phyloP scores from a whole-genome alignment of 1,140 invertebrate genomes.

The Drosophila eugracilis region DNA sequence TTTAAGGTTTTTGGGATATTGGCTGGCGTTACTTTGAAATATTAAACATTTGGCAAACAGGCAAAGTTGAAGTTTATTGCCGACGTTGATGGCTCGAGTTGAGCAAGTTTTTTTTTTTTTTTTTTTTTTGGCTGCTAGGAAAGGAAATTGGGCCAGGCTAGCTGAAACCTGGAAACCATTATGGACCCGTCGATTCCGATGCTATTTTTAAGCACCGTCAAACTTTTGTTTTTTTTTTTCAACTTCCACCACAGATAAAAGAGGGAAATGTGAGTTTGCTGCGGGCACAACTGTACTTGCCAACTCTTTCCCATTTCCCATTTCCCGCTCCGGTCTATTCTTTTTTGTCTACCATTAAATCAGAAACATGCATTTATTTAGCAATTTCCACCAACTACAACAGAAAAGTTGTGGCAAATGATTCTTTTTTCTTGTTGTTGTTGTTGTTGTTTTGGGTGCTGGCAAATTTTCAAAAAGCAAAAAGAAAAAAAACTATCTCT shows the following conservation, averaged over 20 bases:
- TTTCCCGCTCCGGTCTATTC: neutral
- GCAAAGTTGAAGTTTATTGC: constrained; percentile 75
- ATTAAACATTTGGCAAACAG: constrained; percentile 77
- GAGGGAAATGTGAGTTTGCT: neutral
- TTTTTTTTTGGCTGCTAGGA: too few species aligned
- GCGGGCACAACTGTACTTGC: constrained; percentile 41
- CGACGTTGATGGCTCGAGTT: constrained; percentile 38
- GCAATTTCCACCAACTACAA: constrained; percentile 67
- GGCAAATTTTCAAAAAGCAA: constrained; percentile 72
- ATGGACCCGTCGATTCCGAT: constrained; percentile 29
- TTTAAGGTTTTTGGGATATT: constrained; percentile 49
- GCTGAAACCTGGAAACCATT: constrained; percentile 45
- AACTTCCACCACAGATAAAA: constrained; percentile 35
- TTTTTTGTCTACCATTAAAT: constrained; percentile 56
- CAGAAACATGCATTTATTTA: constrained; percentile 82
- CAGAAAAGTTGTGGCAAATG: constrained; percentile 47
- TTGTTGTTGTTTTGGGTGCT: too few species aligned
- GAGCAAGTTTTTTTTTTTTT: constrained; percentile 22
- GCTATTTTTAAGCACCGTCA: constrained; percentile 42
- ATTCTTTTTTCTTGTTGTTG: constrained; percentile 32
- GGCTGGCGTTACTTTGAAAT: constrained; percentile 74
- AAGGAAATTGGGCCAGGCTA: constrained; percentile 32
- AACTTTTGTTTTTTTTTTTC: too few species aligned
- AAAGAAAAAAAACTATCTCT: constrained; percentile 20
- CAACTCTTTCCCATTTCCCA: constrained; percentile 14